A percentile compares a stretch with the other conserved stretches of the same genome.
These are phyloP conservation scores for Mesoclemmys tuberculata DNA, from an alignment of 2,113 vertebrate genomes.

Conservation along the genomic window DNA sequence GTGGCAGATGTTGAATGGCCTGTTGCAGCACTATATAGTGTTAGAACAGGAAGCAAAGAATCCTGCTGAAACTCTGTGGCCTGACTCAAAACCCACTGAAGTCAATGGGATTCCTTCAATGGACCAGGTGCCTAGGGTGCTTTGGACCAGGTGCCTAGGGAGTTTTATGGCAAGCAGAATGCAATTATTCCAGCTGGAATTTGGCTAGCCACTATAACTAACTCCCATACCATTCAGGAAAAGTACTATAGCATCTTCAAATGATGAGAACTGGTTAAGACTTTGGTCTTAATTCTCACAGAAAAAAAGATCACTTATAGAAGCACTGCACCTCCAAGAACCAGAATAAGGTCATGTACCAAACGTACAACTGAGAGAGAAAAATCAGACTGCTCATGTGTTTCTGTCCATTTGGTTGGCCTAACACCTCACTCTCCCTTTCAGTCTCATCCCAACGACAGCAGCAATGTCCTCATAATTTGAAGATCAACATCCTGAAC, in stretches of 20 bases:
- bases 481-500: background rate
- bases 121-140: background rate
- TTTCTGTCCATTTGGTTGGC: background rate
- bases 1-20: background rate
- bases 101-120: too few relatives aligned
- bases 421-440: background rate
- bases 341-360: too few relatives aligned
- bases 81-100: background rate
- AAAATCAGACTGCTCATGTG: background rate
- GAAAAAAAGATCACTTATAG: background rate
- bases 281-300: too few relatives aligned
- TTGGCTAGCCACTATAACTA: background rate
- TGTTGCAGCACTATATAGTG: background rate
- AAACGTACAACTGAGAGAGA: background rate
- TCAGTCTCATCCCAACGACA: background rate
- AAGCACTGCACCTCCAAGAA: background rate
- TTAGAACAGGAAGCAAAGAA: background rate
- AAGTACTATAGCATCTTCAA: background rate
- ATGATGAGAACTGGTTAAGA: background rate
- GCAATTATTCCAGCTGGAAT: background rate
- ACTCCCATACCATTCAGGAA: too few relatives aligned
- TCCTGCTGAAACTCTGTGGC: background rate
- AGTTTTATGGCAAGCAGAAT: background rate
- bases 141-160: background rate
- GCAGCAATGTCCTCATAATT: background rate